phyloP scores from a whole-genome alignment of 64 coral and sea anemone species.

The Exaiptasia diaphana region DNA sequence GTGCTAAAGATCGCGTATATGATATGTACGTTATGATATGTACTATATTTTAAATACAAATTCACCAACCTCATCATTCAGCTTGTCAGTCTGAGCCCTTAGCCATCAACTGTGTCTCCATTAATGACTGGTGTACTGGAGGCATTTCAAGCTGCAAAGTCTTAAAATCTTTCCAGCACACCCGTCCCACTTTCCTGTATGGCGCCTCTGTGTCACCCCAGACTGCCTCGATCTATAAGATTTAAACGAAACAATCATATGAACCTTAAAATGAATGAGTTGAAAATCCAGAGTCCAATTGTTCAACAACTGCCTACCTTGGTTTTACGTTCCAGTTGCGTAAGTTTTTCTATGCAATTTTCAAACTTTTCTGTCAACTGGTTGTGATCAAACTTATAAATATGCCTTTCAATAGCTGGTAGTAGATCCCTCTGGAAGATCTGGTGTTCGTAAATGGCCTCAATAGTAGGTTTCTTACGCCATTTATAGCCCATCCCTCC shows the following conservation, averaged over 20 bases:
- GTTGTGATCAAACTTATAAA: neutral
- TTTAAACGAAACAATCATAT: neutral
- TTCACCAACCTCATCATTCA: neutral
- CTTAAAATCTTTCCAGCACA: constrained; percentile 9
- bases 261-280: neutral
- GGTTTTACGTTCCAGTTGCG: neutral
- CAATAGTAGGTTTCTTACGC: neutral
- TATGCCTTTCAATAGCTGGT: neutral
- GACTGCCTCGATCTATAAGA: neutral
- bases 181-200: neutral
- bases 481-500: neutral
- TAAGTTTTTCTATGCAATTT: neutral
- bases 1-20: too few relatives aligned
- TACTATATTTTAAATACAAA: too few relatives aligned
- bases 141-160: neutral
- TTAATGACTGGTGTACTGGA: neutral
- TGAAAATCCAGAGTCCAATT: neutral
- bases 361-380: neutral
- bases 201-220: neutral
- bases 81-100: neutral
- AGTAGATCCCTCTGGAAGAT: neutral
- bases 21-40: too few relatives aligned
- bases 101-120: neutral
- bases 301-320: too few relatives aligned
- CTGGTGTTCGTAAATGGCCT: neutral